Evolutionary conservation across 2,888 invertebrate species (phyloP).

Genomic region (Dasypolia templi): DNA sequence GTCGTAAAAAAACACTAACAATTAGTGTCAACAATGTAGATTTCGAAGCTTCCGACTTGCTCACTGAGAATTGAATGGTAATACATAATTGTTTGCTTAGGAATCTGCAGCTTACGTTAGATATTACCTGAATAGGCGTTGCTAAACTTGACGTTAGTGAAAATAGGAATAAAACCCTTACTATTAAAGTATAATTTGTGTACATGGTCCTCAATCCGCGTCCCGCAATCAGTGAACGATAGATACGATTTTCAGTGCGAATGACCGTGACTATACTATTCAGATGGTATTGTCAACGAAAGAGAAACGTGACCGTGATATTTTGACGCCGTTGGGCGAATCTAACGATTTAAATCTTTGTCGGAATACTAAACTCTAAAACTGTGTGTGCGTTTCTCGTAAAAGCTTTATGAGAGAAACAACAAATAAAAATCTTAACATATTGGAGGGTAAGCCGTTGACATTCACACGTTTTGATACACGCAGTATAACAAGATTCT

Average conservation of each 20-base stretch:
- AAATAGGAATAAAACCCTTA: too few species aligned
- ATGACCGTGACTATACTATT: not conserved
- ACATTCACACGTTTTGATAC: conserved; percentile 8
- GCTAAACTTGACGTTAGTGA: too few species aligned
- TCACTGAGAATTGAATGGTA: too few species aligned
- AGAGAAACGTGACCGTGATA: not conserved
- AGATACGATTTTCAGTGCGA: not conserved
- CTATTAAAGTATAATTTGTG: too few species aligned
- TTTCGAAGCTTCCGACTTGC: too few species aligned
- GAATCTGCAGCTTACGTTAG: too few species aligned
- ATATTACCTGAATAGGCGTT: too few species aligned
- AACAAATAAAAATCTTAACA: conserved; percentile 15
- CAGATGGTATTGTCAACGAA: not conserved
- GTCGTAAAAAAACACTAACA: too few species aligned
- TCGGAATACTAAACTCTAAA: not conserved
- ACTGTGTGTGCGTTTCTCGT: not conserved
- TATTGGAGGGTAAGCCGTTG: conserved; percentile 5
- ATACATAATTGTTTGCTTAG: too few species aligned
- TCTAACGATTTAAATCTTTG: not conserved
- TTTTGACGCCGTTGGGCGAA: not conserved
- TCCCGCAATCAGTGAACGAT: not conserved
- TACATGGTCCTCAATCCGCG: too few species aligned
- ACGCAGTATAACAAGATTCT: conserved; percentile 17
- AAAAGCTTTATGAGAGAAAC: not conserved
- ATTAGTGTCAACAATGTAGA: too few species aligned